Evolutionary conservation across 2,797 vertebrate genomes (phyloP).

Genomic region (Varecia variegata): DNA sequence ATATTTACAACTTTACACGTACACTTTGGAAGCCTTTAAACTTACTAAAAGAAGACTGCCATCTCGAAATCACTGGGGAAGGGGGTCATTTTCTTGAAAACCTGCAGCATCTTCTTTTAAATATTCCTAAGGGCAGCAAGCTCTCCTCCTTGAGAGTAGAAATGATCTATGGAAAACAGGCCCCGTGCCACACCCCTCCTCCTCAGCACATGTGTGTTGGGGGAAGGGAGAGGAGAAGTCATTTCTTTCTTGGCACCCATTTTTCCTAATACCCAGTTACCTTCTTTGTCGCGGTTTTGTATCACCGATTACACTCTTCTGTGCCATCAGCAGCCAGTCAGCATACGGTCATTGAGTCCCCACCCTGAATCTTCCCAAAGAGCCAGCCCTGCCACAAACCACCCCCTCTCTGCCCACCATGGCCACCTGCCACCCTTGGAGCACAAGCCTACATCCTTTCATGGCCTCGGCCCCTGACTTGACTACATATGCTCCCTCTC

Average conservation of each 20-base stretch:
- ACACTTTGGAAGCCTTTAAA: conserved; percentile 29
- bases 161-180: neutral
- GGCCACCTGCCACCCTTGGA: neutral
- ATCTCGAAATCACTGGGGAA: neutral
- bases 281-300: neutral
- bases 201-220: neutral
- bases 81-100: neutral
- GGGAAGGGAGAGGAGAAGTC: no score
- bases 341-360: neutral
- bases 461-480: neutral
- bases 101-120: neutral
- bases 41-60: conserved; percentile 41
- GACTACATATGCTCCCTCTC: neutral
- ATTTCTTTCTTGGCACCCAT: neutral
- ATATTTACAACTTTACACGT: neutral
- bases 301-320: neutral
- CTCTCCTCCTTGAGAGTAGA: neutral
- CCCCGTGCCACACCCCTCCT: neutral
- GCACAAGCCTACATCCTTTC: neutral
- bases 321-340: neutral
- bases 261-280: neutral
- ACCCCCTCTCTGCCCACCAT: rapidly evolving
- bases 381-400: neutral
- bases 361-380: neutral
- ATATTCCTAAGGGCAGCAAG: neutral